Evolutionary conservation across 2,888 invertebrate genomes (phyloP).

Genomic region (Athripsodes cinereus): DNA sequence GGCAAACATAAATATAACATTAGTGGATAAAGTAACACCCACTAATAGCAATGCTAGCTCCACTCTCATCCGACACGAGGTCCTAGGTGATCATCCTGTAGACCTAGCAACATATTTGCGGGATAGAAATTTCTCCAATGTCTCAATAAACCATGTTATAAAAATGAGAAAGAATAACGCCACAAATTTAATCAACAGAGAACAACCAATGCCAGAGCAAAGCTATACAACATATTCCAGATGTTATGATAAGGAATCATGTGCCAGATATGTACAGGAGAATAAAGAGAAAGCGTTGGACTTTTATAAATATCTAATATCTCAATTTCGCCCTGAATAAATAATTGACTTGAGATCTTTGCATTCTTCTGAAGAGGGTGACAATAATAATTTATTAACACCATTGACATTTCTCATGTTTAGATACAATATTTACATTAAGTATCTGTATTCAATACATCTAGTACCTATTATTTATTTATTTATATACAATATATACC

Average conservation of each 20-base stretch:
- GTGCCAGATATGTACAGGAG: conserved; percentile 39
- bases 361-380: no score
- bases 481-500: no score
- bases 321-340: conserved; percentile 34
- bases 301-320: conserved; percentile 48
- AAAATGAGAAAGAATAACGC: conserved; percentile 7
- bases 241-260: conserved; percentile 23
- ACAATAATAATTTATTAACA: no score
- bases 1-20: not conserved
- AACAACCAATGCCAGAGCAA: not conserved
- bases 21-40: not conserved
- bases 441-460: conserved; percentile 6
- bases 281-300: conserved; percentile 46
- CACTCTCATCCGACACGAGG: not conserved
- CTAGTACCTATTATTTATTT: no score
- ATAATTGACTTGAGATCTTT: no score
- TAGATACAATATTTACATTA: not conserved
- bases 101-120: conserved; percentile 18
- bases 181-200: not conserved
- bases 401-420: no score
- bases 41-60: not conserved
- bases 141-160: conserved; percentile 15
- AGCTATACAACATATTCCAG: not conserved
- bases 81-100: conserved; percentile 10
- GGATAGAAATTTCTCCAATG: conserved; percentile 16